phyloP scores from a whole-genome alignment of 2,888 invertebrate genomes.

The Lordiphosa fenestrarum region DNA sequence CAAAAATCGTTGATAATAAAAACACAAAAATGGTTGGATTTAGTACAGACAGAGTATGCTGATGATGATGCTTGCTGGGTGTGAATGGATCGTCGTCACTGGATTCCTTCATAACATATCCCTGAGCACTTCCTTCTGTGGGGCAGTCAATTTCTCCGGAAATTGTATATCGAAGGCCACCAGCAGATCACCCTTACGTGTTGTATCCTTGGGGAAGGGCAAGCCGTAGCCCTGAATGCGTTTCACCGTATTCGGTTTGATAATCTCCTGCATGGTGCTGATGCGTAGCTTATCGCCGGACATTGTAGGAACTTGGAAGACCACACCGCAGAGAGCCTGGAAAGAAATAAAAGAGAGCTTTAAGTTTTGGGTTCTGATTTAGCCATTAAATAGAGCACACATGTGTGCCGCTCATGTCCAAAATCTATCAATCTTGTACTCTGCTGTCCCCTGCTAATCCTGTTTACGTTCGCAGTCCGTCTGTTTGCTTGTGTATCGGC shows the following conservation, averaged over 20 bases:
- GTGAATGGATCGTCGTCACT: neutral
- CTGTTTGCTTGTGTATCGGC: conserved; percentile 56
- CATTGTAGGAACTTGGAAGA: conserved; percentile 95
- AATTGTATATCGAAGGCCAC: conserved; percentile 98
- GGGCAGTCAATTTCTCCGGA: conserved; percentile 90
- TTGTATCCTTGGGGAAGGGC: conserved; percentile 96
- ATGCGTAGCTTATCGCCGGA: conserved; percentile 91
- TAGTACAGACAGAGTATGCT: conserved; percentile 14
- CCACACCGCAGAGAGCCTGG: conserved; percentile 95
- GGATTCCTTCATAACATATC: conserved; percentile 87
- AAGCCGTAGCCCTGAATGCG: conserved; percentile 95
- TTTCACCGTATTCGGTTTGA: conserved; percentile 94
- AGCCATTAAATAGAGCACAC: conserved; percentile 55
- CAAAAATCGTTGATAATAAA: conserved; percentile 29
- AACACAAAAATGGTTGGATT: conserved; percentile 21
- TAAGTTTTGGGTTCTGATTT: conserved; percentile 29
- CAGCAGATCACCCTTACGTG: conserved; percentile 93
- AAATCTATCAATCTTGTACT: conserved; percentile 68
- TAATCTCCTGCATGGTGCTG: conserved; percentile 90
- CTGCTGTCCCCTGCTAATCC: conserved; percentile 43
- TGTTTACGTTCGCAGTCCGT: conserved; percentile 56
- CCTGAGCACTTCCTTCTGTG: conserved; percentile 92
- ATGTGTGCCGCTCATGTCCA: conserved; percentile 10
- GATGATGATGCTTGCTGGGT: neutral
- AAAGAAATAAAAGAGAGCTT: conserved; percentile 56